Evolutionary conservation across 1,140 invertebrate genomes (phyloP).

Genomic region (Meloidogyne chitwoodi): DNA sequence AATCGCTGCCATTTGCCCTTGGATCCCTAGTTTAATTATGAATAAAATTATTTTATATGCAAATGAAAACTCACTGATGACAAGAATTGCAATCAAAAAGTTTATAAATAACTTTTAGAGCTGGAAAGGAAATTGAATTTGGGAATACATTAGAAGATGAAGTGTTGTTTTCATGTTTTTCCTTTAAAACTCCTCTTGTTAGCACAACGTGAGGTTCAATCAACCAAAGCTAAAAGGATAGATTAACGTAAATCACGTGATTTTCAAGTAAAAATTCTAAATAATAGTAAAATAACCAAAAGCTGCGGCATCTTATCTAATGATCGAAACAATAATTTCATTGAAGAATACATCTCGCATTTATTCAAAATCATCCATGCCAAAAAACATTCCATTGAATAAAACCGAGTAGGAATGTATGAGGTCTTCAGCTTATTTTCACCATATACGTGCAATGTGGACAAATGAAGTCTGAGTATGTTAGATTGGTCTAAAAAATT

Average conservation of each 20-base stretch:
- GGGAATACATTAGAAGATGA: slow-evolving; percentile 4
- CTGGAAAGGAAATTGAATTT: slow-evolving; percentile 36
- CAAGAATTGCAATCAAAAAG: slow-evolving; percentile 41
- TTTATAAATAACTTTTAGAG: slow-evolving; percentile 49
- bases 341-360: slow-evolving; percentile 44
- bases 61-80: slow-evolving; percentile 29
- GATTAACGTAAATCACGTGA: too few relatives aligned
- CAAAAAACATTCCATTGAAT: slow-evolving; percentile 31
- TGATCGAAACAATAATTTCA: slow-evolving; percentile 46
- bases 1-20: slow-evolving; percentile 47
- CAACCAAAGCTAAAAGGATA: slow-evolving; percentile 38
- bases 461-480: slow-evolving; percentile 20
- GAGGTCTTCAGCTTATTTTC: slow-evolving; percentile 3
- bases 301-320: slow-evolving; percentile 41
- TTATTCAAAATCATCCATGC: slow-evolving; percentile 44
- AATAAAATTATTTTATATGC: background rate
- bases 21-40: slow-evolving; percentile 36
- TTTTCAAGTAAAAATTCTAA: background rate
- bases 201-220: slow-evolving; percentile 51
- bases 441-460: slow-evolving; percentile 5
- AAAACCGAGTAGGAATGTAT: slow-evolving; percentile 30
- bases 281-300: slow-evolving; percentile 27
- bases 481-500: slow-evolving; percentile 17
- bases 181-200: slow-evolving; percentile 32
- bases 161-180: background rate